A percentile compares a stretch with the other conserved stretches of the same genome.
phyloP scores from a whole-genome alignment of 2,113 vertebrate genomes.

The Brachionichthys hirsutus region DNA sequence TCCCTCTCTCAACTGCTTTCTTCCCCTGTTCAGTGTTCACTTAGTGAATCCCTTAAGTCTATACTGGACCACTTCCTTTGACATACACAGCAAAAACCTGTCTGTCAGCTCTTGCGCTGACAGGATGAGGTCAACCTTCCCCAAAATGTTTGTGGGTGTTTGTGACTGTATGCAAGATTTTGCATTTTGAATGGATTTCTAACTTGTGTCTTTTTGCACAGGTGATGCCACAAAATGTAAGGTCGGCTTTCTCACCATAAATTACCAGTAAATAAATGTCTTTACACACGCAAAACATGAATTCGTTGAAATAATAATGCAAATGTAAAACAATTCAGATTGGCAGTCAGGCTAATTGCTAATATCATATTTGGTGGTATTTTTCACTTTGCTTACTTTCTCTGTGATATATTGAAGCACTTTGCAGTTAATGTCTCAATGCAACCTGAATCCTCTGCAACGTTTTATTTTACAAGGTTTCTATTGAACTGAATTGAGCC shows the following conservation, averaged over 20 bases:
- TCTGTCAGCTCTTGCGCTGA: constrained; percentile 63
- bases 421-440: neutral
- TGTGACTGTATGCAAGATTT: constrained; percentile 23
- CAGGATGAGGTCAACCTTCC: constrained; percentile 73
- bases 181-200: constrained; percentile 20
- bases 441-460: neutral
- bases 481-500: constrained; percentile 2
- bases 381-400: neutral
- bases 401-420: neutral
- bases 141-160: constrained; percentile 46
- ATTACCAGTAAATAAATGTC: too few relatives aligned
- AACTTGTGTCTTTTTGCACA: constrained; percentile 12
- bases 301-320: too few relatives aligned
- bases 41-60: constrained; percentile 68
- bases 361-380: neutral
- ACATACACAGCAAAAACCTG: constrained; percentile 61
- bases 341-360: too few relatives aligned
- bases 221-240: constrained; percentile 1
- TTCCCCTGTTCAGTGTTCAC: constrained; percentile 55
- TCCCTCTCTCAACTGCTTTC: constrained; percentile 41
- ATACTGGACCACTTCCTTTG: constrained; percentile 67
- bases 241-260: neutral
- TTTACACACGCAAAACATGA: too few relatives aligned
- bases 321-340: too few relatives aligned
- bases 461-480: constrained; percentile 9